A percentile compares a stretch with the other conserved stretches of the same genome.
Conservation (phyloP, 2,888 invertebrate species). For the Pterostichus madidus region DNA sequence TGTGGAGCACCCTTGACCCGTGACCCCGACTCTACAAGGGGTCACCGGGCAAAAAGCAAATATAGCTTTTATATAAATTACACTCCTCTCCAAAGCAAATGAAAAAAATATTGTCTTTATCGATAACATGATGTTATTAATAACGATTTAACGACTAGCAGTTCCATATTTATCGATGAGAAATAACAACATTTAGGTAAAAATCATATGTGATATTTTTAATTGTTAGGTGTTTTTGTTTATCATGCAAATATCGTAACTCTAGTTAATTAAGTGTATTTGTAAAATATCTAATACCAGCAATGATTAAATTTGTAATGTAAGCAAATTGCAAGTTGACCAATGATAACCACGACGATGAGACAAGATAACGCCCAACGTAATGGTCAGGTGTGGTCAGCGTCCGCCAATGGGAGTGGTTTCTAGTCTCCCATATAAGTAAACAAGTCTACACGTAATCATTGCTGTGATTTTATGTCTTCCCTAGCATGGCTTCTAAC, state of each 20-base stretch:
- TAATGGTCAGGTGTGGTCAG: constrained; percentile 47
- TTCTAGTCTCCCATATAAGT: neutral
- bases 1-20: constrained; percentile 24
- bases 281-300: too few relatives aligned
- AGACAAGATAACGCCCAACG: constrained; percentile 50
- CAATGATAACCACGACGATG: constrained; percentile 30
- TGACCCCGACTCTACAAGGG: constrained; percentile 9
- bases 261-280: too few relatives aligned
- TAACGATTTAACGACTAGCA: neutral
- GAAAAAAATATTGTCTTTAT: constrained; percentile 14
- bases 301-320: too few relatives aligned
- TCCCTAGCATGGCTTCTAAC: too few relatives aligned
- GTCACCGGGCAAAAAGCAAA: constrained; percentile 44
- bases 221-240: too few relatives aligned
- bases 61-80: constrained; percentile 44
- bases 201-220: too few relatives aligned
- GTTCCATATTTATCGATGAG: neutral
- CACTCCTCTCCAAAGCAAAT: neutral
- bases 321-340: constrained; percentile 8
- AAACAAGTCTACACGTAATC: neutral
- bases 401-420: constrained; percentile 32
- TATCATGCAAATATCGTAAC: too few relatives aligned
- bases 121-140: constrained; percentile 10
- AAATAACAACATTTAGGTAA: too few relatives aligned
- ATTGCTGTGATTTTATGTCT: neutral